Base-by-base conservation (phyloP, 2,888 invertebrate species). In the Ditula angustiorana region DNA sequence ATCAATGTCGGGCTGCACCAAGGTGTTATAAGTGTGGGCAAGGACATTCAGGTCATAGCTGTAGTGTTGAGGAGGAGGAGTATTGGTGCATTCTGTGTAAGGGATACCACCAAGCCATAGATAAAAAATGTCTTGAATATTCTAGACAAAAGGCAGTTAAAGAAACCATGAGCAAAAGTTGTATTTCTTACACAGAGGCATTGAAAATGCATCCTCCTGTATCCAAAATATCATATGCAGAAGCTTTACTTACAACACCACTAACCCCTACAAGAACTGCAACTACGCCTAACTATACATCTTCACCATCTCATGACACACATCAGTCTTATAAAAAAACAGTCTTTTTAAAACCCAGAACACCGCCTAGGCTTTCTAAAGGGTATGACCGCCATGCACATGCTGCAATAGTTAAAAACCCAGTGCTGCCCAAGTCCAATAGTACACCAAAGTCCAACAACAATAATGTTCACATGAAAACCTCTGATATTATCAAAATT, bases 11-110 rank as follows among this genome's bases (percentile, higher is more conserved):
- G 7, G 61, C 60, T 2, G 49, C 55, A 5, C 57, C 62, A 1
- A 44, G 66, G 2, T 69, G 69, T 13, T 67, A 30, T 8, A 62
- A 62, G n/a, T 67, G 62, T 67, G 69, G 57, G 0, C 49, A 69
- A 28, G 46, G 46, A 3, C 67, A 67, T 24, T 35, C 13, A 19
- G 61, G 55, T n/a, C 35, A 49, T 0, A 33, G 28, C 13, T 66
- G 69, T 50, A 8, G 37, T 8, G n/a, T 60, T 0, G 46, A 60
- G 8, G 58, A 64, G n/a, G 53, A 56, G 8, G n/a, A 26, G 2
- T 26, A 28, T 8, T 61, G 44, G 21, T 65, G 67, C 33, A 64
- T 58, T n/a, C 26, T 30, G 11, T 66, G 58, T 19, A 35, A 44
- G 8, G 61, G 66, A 1, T 28, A 7, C 2, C 64, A 69, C 23